Conservation (phyloP, 2,113 vertebrate genomes). For the Ovis canadensis region DNA sequence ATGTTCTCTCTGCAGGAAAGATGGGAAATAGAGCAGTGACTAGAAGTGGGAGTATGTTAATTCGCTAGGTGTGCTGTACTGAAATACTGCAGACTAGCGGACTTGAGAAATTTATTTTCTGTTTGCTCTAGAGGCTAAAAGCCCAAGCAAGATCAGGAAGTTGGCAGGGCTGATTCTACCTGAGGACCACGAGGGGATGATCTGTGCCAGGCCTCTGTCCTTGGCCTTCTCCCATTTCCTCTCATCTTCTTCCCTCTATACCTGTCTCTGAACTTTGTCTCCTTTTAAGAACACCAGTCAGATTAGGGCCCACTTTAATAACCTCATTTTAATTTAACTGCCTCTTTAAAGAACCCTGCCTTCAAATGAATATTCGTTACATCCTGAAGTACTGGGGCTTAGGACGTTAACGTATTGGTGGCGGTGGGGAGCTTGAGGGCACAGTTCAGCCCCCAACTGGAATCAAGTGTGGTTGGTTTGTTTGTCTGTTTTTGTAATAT, state of each 20-base stretch:
- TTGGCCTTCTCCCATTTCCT: not conserved
- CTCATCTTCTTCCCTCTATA: not conserved
- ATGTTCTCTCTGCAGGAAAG: not conserved
- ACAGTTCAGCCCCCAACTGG: not conserved
- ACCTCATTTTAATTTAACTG: not conserved
- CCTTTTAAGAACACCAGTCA: not conserved
- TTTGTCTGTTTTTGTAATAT: not conserved
- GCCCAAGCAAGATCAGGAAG: not conserved
- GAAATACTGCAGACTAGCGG: not conserved
- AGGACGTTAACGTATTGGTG: not conserved
- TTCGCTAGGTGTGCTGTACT: not conserved
- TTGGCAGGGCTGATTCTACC: not conserved
- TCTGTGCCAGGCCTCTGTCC: not conserved
- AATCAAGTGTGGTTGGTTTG: not conserved
- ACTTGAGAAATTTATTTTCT: not conserved
- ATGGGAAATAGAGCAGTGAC: not conserved
- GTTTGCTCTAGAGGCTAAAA: not conserved
- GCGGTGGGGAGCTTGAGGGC: fast-evolving
- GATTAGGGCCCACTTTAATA: not conserved
- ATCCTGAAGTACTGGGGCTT: not conserved
- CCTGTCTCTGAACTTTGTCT: not conserved
- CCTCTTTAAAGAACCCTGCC: not conserved
- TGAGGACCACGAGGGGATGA: not conserved
- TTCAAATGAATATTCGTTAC: not conserved
- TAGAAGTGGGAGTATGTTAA: not conserved